phyloP scores from a whole-genome alignment of 2,888 invertebrate genomes.

The Fragum fragum region DNA sequence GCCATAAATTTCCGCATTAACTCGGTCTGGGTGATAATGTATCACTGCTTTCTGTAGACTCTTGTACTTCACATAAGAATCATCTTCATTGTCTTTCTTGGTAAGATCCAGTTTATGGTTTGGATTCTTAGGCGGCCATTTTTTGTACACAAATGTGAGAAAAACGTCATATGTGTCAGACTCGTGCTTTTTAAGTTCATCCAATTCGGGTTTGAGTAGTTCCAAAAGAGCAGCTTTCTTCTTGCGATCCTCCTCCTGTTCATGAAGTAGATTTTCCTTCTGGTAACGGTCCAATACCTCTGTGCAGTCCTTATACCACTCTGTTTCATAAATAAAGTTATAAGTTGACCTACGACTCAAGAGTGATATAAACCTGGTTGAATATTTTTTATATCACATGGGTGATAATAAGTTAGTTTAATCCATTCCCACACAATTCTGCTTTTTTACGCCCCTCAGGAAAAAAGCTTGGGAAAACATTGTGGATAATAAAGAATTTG shows the following conservation, averaged over 20 bases:
- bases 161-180: conserved; percentile 50
- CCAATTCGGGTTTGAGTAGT: conserved; percentile 61
- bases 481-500: too few species aligned
- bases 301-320: conserved; percentile 72
- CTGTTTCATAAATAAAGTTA: too few species aligned
- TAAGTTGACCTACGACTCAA: too few species aligned
- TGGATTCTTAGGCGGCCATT: conserved; percentile 68
- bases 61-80: conserved; percentile 58
- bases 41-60: conserved; percentile 68
- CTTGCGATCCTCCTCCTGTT: conserved; percentile 63
- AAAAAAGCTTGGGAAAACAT: too few species aligned
- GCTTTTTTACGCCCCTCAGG: too few species aligned
- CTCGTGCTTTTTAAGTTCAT: conserved; percentile 47
- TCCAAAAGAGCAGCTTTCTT: conserved; percentile 53
- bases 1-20: conserved; percentile 63
- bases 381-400: too few species aligned
- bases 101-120: conserved; percentile 58
- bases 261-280: conserved; percentile 60
- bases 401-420: too few species aligned
- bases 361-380: too few species aligned
- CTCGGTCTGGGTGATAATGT: conserved; percentile 77
- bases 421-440: too few species aligned
- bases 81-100: conserved; percentile 36
- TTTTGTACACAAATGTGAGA: conserved; percentile 67
- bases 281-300: conserved; percentile 67